Evolutionary conservation across 64 coral and sea anemone genomes (phyloP).

Genomic region (Trachythela sp.): DNA sequence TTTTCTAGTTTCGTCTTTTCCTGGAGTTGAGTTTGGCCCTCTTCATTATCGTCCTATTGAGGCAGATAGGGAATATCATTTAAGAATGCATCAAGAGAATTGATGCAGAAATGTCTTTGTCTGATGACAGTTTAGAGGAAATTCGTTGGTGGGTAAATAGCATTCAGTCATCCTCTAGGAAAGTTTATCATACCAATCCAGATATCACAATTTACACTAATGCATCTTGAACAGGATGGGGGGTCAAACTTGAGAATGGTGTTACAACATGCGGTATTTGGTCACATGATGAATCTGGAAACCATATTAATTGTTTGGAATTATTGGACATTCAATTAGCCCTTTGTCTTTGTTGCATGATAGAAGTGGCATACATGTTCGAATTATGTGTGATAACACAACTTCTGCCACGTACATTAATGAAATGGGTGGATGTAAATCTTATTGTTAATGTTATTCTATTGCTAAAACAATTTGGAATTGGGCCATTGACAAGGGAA

Average conservation of each 20-base stretch:
- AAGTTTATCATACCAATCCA: neutral
- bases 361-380: neutral
- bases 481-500: neutral
- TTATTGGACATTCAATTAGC: neutral
- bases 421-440: slow-evolving; percentile 4
- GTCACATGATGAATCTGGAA: neutral
- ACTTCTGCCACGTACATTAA: neutral
- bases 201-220: neutral
- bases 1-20: slow-evolving; percentile 32
- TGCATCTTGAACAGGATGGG: neutral
- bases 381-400: slow-evolving; percentile 12
- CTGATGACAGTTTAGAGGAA: slow-evolving; percentile 28
- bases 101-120: slow-evolving; percentile 20
- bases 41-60: slow-evolving; percentile 29
- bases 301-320: neutral
- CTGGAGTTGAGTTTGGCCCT: slow-evolving; percentile 37
- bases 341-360: neutral
- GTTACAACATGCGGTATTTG: neutral
- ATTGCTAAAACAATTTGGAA: neutral
- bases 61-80: neutral
- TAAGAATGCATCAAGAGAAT: slow-evolving; percentile 28
- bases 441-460: neutral
- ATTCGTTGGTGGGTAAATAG: slow-evolving; percentile 35
- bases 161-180: neutral
- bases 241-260: neutral